Conservation (phyloP, 2,797 vertebrate genomes). For the Amazona finschi region DNA sequence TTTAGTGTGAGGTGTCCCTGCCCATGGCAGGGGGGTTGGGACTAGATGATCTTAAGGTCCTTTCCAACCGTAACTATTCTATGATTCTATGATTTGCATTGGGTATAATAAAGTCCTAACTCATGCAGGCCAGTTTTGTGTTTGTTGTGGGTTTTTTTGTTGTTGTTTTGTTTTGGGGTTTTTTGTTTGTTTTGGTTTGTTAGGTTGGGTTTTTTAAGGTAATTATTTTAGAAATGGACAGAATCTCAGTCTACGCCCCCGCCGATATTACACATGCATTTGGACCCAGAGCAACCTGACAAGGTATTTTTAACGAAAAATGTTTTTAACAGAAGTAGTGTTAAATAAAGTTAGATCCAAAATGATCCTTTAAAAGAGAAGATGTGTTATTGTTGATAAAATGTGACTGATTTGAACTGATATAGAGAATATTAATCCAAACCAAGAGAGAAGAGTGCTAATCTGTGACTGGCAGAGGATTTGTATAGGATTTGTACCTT, state of each 20-base stretch:
- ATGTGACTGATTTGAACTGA: background rate
- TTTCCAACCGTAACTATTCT: too few species aligned
- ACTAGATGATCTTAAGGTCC: too few species aligned
- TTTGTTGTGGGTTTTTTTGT: background rate
- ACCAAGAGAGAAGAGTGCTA: background rate
- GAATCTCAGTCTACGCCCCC: background rate
- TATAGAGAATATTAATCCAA: background rate
- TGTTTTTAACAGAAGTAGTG: background rate
- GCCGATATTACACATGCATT: background rate
- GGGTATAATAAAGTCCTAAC: background rate
- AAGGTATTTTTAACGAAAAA: background rate
- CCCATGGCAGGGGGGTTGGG: too few species aligned
- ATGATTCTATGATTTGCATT: too few species aligned
- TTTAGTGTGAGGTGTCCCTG: too few species aligned
- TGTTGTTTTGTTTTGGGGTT: background rate
- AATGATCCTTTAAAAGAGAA: background rate
- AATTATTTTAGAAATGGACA: background rate
- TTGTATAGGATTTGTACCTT: background rate
- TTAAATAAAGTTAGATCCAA: background rate
- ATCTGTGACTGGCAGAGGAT: background rate
- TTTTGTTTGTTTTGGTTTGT: background rate
- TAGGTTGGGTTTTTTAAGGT: fast-evolving
- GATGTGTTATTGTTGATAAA: background rate
- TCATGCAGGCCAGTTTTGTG: background rate
- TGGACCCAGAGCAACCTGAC: background rate